A percentile compares a stretch with the other conserved stretches of the same genome.
Conservation (phyloP, 2,797 vertebrate genomes). For the Poecilia gillii region DNA sequence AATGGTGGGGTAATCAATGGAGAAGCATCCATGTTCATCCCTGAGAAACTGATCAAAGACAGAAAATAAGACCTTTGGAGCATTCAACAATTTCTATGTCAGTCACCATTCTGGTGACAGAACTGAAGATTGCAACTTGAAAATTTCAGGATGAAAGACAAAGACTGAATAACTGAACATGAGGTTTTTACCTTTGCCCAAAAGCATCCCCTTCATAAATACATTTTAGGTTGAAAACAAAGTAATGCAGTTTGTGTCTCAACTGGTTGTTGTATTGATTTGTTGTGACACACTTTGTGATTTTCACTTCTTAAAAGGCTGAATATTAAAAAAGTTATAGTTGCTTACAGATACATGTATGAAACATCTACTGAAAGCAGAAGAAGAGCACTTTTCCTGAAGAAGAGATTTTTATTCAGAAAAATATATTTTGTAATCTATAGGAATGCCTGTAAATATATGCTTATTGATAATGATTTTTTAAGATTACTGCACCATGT, state of each 20-base stretch:
- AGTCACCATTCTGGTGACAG: background rate
- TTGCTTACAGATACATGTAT: background rate
- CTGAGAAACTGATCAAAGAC: background rate
- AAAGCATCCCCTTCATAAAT: background rate
- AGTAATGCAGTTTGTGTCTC: background rate
- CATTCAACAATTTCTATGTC: background rate
- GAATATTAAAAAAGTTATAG: background rate
- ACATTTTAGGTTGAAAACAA: background rate
- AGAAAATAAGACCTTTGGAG: background rate
- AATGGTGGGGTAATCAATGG: background rate
- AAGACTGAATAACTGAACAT: background rate
- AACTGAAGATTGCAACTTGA: background rate
- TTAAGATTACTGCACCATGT: background rate
- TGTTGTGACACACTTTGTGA: background rate
- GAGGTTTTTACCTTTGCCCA: background rate
- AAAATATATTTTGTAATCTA: background rate
- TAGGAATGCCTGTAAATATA: background rate
- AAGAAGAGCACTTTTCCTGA: background rate
- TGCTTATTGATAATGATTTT: background rate
- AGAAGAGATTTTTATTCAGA: background rate
- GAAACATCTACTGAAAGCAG: background rate
- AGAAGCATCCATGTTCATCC: background rate
- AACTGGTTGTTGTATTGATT: background rate
- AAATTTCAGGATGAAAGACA: background rate
- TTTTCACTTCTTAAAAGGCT: background rate